Conservation (phyloP, 2,113 vertebrate genomes). For the Scatophagus argus region DNA sequence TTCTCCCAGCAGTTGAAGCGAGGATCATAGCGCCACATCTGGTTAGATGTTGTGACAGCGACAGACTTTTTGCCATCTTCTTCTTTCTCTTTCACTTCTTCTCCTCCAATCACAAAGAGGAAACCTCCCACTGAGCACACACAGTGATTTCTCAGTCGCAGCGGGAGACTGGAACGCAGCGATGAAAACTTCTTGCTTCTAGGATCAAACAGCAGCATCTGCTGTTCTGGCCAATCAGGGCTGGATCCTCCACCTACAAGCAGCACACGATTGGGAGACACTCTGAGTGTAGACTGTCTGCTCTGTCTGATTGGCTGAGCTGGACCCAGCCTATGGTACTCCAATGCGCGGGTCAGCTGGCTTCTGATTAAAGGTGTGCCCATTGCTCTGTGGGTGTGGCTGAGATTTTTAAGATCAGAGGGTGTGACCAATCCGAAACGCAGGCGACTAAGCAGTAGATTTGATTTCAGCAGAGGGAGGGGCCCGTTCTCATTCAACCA, state of each 20-base stretch:
- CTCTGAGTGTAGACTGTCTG: conserved; percentile 86
- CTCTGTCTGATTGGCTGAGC: conserved; percentile 90
- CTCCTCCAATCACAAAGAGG: conserved; percentile 92
- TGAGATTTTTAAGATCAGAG: conserved; percentile 80
- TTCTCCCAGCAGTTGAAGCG: conserved; percentile 89
- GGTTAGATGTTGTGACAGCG: conserved; percentile 75
- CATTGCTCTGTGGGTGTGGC: conserved; percentile 81
- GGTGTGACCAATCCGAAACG: conserved; percentile 87
- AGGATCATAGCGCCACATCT: conserved; percentile 91
- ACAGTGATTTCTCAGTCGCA: conserved; percentile 86
- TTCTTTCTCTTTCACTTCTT: conserved; percentile 82
- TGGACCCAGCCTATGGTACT: conserved; percentile 88
- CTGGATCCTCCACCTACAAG: conserved; percentile 87
- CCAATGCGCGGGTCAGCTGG: conserved; percentile 90
- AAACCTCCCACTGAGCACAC: conserved; percentile 91
- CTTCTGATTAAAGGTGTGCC: conserved; percentile 87
- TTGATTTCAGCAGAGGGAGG: conserved; percentile 81
- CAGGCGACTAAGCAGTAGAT: conserved; percentile 87
- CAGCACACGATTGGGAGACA: conserved; percentile 83
- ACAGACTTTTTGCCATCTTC: conserved; percentile 51
- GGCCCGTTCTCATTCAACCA: conserved; percentile 89
- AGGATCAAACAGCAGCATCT: conserved; percentile 88
- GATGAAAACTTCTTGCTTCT: conserved; percentile 84
- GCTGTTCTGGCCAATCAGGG: conserved; percentile 78
- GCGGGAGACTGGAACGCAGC: conserved; percentile 77